Base-by-base conservation (phyloP, 1,140 invertebrate genomes). In the Drosophila auraria region DNA sequence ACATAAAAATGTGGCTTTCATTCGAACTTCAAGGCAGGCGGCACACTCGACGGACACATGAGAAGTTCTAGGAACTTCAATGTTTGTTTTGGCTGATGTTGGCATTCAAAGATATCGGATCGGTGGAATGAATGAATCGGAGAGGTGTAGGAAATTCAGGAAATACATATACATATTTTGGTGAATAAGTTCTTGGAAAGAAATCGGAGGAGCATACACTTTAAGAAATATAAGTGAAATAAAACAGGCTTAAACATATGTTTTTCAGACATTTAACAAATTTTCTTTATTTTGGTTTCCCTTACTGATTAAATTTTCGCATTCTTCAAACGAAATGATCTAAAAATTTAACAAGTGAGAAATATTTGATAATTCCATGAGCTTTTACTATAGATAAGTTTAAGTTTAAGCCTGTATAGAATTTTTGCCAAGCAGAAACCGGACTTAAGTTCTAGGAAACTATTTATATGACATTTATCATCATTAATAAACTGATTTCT, bases 51-150 rank as follows among this genome's bases (percentile, higher is more conserved):
- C 9, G 15, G 70, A 60, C 30, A 60, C 45, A 38, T 25, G 17
- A 72, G 45, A 25, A 72, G 71, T 73, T 73, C 71, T 61, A 40
- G 38, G 71, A 74, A 74, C 25, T 61, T 30, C 1, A 40, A 7
- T 73, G 68, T 73, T 73, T 74, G 68, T 61, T 74, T 74, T 74
- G 38, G 69, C 38, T 61, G 33, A 60, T 71, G 50, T 70, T 47
- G 60, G 50, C 40, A 56, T 40, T 71, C 64, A 57, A 40, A 69
- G 64, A 69, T 49, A 71, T 70, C 20, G 7, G 23, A 63, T 71
- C 33, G 50, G 15, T n/a, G 30, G 17, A 45, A 25, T 54, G 12
- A 65, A 44, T 17, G 57, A 11, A 11, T 11, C 3, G 2, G 8
- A 9, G 38, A 30, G 62, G 25, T 65, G 30, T 65, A 15, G 38